A percentile compares a stretch with the other conserved stretches of the same genome.
phyloP scores from a whole-genome alignment of 35 echinoderm and acorn worm genomes.

The Stichopus chloronotus region DNA sequence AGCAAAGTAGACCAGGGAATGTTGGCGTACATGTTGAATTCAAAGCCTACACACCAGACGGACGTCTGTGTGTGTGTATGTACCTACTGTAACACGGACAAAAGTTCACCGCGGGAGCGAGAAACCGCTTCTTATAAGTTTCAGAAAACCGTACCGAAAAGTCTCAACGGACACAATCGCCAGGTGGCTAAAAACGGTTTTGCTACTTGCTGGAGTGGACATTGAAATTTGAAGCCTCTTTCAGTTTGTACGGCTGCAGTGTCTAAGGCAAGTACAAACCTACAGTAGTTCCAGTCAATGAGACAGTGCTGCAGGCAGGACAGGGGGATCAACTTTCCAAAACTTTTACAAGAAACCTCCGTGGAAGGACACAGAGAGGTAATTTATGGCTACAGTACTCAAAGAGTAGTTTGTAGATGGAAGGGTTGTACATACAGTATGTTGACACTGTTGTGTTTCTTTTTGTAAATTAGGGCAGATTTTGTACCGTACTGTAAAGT shows the following conservation, averaged over 20 bases:
- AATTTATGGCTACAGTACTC: not conserved
- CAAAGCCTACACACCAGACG: conserved; percentile 38
- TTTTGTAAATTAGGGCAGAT: too few species aligned
- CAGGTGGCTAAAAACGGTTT: conserved; percentile 38
- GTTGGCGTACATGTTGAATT: not conserved
- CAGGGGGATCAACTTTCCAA: conserved; percentile 56
- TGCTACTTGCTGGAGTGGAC: conserved; percentile 24
- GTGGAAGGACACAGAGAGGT: too few species aligned
- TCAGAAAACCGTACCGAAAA: not conserved
- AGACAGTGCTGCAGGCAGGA: conserved; percentile 21
- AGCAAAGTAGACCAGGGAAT: conserved; percentile 65
- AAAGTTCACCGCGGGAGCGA: not conserved
- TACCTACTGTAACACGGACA: conserved; percentile 33
- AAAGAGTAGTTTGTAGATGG: not conserved
- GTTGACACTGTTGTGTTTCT: too few species aligned
- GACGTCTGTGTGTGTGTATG: conserved; percentile 48
- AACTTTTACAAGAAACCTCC: conserved; percentile 62
- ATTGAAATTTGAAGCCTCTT: conserved; percentile 35
- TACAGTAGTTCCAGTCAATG: conserved; percentile 30
- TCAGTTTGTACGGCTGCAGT: conserved; percentile 45
- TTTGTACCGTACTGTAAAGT: too few species aligned
- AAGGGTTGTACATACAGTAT: not conserved
- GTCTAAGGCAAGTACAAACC: conserved; percentile 21
- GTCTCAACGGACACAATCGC: conserved; percentile 19
- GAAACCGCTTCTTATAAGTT: conserved; percentile 44